phyloP scores from a whole-genome alignment of 2,888 invertebrate species.

The Podotricha telesiphe region DNA sequence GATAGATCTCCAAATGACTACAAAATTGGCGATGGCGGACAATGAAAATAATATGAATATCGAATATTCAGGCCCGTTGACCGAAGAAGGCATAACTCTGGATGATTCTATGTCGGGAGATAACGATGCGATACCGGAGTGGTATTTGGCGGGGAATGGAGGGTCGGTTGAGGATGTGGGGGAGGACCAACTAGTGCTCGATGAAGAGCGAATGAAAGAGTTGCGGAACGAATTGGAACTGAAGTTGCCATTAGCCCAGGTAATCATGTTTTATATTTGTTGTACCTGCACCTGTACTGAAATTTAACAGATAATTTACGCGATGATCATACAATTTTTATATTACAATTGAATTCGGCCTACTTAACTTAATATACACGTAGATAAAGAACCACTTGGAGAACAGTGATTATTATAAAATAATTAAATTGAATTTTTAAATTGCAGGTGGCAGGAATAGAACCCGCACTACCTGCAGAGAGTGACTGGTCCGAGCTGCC shows the following conservation, averaged over 20 bases:
- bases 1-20: slow-evolving; percentile 75
- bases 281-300: too few species aligned
- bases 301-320: too few species aligned
- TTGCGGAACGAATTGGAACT: slow-evolving; percentile 87
- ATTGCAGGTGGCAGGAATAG: slow-evolving; percentile 65
- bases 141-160: slow-evolving; percentile 76
- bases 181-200: slow-evolving; percentile 84
- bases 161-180: slow-evolving; percentile 79
- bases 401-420: not conserved
- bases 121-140: slow-evolving; percentile 62
- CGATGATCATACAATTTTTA: too few species aligned
- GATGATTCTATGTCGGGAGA: slow-evolving; percentile 58
- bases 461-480: slow-evolving; percentile 49
- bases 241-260: slow-evolving; percentile 88
- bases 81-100: slow-evolving; percentile 62
- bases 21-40: slow-evolving; percentile 78
- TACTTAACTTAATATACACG: too few species aligned
- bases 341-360: too few species aligned
- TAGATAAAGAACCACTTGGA: too few species aligned
- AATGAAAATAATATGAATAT: slow-evolving; percentile 81
- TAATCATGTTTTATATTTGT: slow-evolving; percentile 46
- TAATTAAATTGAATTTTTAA: not conserved
- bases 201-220: slow-evolving; percentile 88
- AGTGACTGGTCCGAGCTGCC: slow-evolving; percentile 53
- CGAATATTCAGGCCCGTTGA: slow-evolving; percentile 75